Percentiles rank a stretch among this genome's conserved stretches.
Conservation (phyloP, 2,113 vertebrate genomes). For the Oreochromis spilurus region DNA sequence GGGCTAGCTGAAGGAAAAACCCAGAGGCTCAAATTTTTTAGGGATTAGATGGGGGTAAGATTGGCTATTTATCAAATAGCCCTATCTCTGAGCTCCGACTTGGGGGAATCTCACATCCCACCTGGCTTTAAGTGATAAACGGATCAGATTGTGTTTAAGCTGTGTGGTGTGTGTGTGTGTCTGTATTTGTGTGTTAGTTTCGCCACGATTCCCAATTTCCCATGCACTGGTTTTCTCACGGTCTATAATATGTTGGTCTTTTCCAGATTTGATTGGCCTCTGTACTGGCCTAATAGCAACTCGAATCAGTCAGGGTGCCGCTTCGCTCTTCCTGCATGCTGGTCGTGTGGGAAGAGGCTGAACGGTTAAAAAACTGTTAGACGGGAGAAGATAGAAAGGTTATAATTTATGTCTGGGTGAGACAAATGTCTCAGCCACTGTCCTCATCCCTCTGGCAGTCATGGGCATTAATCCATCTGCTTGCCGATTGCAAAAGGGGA, state of each 20-base stretch:
- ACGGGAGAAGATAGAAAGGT: constrained; percentile 53
- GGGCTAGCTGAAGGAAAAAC: background rate
- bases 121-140: constrained; percentile 10
- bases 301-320: background rate
- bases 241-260: constrained; percentile 1
- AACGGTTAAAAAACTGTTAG: constrained; percentile 5
- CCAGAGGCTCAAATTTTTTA: background rate
- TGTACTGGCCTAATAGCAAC: background rate
- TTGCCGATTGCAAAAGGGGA: constrained; percentile 30
- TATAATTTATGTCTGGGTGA: constrained; percentile 74
- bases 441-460: constrained; percentile 39
- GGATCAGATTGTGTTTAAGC: background rate
- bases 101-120: constrained; percentile 22
- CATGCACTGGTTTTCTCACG: background rate
- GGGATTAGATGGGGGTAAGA: constrained; percentile 19
- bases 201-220: background rate
- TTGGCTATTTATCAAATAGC: background rate
- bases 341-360: background rate
- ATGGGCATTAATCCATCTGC: constrained; percentile 49
- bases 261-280: background rate
- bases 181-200: background rate
- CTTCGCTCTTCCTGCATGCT: background rate
- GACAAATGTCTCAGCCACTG: constrained; percentile 23
- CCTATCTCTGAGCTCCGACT: background rate
- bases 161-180: background rate